Percentiles rank a stretch among this genome's conserved stretches.
Evolutionary conservation across 2,113 vertebrate genomes (phyloP).

Genomic region (Atherinomorus stipes): DNA sequence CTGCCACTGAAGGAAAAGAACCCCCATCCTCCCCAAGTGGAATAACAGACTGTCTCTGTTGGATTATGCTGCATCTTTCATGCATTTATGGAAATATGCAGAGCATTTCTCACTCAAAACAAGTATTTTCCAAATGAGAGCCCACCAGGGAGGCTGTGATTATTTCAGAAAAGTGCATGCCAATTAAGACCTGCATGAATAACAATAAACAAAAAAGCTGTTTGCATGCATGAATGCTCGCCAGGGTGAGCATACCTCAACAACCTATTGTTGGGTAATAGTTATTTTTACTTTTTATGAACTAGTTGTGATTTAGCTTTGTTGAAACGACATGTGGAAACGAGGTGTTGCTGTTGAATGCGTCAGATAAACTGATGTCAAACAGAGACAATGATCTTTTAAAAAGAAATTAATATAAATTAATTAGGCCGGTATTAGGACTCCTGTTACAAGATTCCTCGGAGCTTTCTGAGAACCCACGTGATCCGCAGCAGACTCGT

Average conservation of each 20-base stretch:
- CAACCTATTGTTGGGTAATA: background rate
- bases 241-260: background rate
- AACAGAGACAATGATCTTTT: background rate
- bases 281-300: background rate
- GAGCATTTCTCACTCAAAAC: slow-evolving; percentile 1
- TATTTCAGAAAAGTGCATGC: background rate
- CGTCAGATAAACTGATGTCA: background rate
- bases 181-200: background rate
- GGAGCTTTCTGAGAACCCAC: slow-evolving; percentile 38
- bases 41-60: background rate
- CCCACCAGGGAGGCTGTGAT: slow-evolving; percentile 25
- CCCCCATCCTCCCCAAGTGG: background rate
- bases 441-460: slow-evolving; percentile 15
- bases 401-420: slow-evolving; percentile 13
- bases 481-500: slow-evolving; percentile 31
- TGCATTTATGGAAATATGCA: slow-evolving; percentile 6
- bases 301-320: background rate
- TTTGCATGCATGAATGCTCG: slow-evolving; percentile 18
- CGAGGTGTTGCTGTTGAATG: too few species aligned
- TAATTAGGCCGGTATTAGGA: background rate
- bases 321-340: background rate
- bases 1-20: background rate
- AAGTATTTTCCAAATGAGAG: slow-evolving; percentile 36
- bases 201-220: background rate
- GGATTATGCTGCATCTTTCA: background rate